These are phyloP conservation scores for Platichthys stellatus DNA, from an alignment of 2,113 vertebrate genomes.

Conservation along the genomic window DNA sequence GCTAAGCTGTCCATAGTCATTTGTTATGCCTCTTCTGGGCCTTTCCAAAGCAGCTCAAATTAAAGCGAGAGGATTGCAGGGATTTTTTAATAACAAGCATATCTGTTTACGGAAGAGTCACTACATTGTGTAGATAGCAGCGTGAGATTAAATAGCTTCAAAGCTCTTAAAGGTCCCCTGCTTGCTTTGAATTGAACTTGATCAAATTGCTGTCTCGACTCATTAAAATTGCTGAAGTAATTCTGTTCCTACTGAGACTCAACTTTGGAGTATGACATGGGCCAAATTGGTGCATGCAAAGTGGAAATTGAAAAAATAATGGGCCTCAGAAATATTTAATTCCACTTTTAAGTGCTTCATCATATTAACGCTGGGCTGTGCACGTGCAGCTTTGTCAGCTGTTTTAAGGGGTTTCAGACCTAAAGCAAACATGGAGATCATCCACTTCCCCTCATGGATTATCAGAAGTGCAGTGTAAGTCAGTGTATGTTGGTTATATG, in stretches of 20 bases:
- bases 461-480: neutral
- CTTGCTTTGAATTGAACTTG: constrained; percentile 84
- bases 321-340: neutral
- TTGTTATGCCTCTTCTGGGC: constrained; percentile 31
- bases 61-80: constrained; percentile 20
- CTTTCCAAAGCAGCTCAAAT: constrained; percentile 28
- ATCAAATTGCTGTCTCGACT: constrained; percentile 82
- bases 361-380: neutral
- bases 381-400: constrained; percentile 6
- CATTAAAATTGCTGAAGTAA: constrained; percentile 80
- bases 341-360: constrained; percentile 7
- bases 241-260: constrained; percentile 59
- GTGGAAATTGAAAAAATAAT: constrained; percentile 15
- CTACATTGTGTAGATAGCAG: constrained; percentile 62
- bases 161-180: constrained; percentile 77
- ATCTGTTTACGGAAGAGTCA: constrained; percentile 47
- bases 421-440: neutral
- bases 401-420: neutral
- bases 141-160: constrained; percentile 79
- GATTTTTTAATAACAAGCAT: constrained; percentile 40
- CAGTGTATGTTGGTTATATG: too few relatives aligned
- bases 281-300: constrained; percentile 33
- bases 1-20: constrained; percentile 53
- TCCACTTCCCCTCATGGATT: too few relatives aligned
- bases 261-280: constrained; percentile 58